phyloP scores from a whole-genome alignment of 1,140 invertebrate species.

The Marisa cornuarietis region DNA sequence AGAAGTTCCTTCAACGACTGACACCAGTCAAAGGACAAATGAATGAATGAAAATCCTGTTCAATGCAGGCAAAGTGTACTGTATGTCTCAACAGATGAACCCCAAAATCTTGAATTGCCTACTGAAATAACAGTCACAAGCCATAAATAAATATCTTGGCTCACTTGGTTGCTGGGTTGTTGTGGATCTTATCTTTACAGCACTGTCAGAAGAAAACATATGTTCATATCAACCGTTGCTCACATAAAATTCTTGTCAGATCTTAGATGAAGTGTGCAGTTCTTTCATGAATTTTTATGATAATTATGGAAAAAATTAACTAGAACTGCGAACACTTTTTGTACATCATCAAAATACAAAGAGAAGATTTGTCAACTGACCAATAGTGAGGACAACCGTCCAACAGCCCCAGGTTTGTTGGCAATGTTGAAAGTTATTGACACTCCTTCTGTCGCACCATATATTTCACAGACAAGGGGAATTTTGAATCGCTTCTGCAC shows the following conservation, averaged over 20 bases:
- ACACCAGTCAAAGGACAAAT: too few species aligned
- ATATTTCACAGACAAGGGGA: constrained; percentile 86
- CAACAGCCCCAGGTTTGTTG: constrained; percentile 45
- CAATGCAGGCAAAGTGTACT: too few species aligned
- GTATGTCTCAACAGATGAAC: too few species aligned
- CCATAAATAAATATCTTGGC: background rate
- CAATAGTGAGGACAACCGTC: constrained; percentile 45
- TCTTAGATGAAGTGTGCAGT: constrained; percentile 27
- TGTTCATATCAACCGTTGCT: background rate
- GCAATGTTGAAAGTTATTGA: constrained; percentile 74
- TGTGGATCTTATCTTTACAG: background rate
- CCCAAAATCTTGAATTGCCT: too few species aligned
- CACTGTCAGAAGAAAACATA: background rate
- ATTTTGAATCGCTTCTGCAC: constrained; percentile 87
- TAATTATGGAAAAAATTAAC: background rate
- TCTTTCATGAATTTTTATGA: too few species aligned
- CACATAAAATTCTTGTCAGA: constrained; percentile 41
- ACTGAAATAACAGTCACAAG: too few species aligned
- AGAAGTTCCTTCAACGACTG: too few species aligned
- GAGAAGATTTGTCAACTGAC: constrained; percentile 31
- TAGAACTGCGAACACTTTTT: background rate
- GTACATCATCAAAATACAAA: too few species aligned
- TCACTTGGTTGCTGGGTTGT: background rate
- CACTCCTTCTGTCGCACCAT: constrained; percentile 96
- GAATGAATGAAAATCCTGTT: too few species aligned